Conservation (phyloP, 2,113 vertebrate species). For the Sporophila hypoxantha region DNA sequence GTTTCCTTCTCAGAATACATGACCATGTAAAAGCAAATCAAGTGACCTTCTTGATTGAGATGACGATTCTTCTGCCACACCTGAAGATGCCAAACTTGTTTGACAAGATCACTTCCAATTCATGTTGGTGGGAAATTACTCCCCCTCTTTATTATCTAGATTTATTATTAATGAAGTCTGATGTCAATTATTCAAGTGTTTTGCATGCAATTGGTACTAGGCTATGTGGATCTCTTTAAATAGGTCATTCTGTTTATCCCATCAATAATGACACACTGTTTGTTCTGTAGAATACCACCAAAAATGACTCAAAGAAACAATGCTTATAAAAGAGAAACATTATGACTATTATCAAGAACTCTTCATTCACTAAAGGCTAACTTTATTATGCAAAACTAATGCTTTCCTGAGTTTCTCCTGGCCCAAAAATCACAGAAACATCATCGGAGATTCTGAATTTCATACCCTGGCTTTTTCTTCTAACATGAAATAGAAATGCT, state of each 20-base stretch:
- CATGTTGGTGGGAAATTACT: background rate
- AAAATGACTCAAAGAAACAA: background rate
- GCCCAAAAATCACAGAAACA: background rate
- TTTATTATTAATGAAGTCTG: background rate
- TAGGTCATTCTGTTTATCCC: background rate
- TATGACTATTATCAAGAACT: background rate
- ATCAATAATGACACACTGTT: background rate
- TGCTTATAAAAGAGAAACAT: background rate
- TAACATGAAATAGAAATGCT: background rate
- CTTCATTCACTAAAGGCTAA: background rate
- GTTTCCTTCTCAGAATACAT: background rate
- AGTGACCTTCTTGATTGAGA: background rate
- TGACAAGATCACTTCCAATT: background rate
- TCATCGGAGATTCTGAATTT: background rate
- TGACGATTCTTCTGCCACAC: background rate
- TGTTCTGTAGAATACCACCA: background rate
- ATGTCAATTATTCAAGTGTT: background rate
- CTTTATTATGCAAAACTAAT: background rate
- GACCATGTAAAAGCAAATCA: background rate
- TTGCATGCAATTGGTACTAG: background rate
- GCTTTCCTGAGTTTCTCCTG: background rate
- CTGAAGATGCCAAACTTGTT: background rate
- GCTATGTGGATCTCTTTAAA: background rate
- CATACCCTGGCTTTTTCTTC: background rate
- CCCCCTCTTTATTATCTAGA: background rate